Conservation (phyloP, 2,797 vertebrate species). For the Enteromius mattozi region DNA sequence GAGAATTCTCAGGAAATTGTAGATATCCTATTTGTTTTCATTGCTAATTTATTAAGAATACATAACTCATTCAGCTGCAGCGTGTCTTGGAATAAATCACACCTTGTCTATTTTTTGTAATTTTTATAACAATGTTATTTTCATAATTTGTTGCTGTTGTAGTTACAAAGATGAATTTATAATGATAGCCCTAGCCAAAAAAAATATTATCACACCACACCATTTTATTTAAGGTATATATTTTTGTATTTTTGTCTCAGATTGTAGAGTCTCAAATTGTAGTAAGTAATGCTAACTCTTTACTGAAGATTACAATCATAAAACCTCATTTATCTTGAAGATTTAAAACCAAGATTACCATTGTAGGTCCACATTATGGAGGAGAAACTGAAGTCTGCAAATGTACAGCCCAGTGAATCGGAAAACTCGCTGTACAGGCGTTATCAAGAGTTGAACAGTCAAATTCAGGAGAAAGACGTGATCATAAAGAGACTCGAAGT, state of each 20-base stretch:
- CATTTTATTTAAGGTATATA: not conserved
- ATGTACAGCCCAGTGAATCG: conserved; percentile 81
- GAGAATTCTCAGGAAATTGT: not conserved
- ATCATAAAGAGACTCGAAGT: conserved; percentile 84
- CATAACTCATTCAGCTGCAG: not conserved
- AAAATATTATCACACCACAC: not conserved
- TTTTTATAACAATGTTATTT: no score
- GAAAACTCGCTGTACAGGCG: conserved; percentile 81
- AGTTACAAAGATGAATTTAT: not conserved
- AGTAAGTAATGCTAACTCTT: not conserved
- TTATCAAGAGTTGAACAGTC: conserved; percentile 85
- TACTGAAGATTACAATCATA: not conserved
- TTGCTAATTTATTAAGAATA: not conserved
- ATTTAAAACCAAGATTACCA: not conserved
- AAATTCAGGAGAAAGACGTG: conserved; percentile 83
- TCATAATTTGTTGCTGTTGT: not conserved
- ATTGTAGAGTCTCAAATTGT: not conserved
- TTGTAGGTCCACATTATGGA: conserved; percentile 89
- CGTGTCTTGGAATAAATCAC: not conserved
- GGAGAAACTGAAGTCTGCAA: conserved; percentile 88
- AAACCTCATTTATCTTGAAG: not conserved
- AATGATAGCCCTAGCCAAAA: not conserved
- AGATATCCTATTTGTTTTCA: not conserved
- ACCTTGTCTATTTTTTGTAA: no score
- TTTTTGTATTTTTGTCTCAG: not conserved